A percentile compares a stretch with the other conserved stretches of the same genome.
Evolutionary conservation across 2,797 vertebrate genomes (phyloP).

Genomic region (Alca torda): DNA sequence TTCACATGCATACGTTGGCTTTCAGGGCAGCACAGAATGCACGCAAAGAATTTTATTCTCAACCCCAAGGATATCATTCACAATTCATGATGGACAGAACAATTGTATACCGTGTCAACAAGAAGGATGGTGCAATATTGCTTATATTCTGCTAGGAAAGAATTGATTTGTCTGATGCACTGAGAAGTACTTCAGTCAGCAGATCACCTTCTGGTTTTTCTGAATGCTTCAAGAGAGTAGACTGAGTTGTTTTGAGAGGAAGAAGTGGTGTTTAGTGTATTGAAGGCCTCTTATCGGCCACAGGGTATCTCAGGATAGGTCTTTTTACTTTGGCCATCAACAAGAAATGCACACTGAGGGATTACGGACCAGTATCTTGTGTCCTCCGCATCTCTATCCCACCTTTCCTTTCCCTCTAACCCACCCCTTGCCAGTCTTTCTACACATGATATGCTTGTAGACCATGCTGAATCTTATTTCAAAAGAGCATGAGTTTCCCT

Average conservation of each 20-base stretch:
- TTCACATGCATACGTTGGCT: background rate
- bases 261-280: background rate
- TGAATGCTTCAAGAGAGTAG: background rate
- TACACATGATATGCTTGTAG: background rate
- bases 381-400: background rate
- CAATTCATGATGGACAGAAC: background rate
- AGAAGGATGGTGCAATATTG: background rate
- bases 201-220: background rate
- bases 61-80: background rate
- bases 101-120: background rate
- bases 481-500: background rate
- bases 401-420: background rate
- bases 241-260: background rate
- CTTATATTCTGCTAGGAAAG: background rate
- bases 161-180: background rate
- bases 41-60: background rate
- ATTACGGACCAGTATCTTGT: background rate
- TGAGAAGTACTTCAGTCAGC: background rate
- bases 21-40: background rate
- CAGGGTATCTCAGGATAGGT: background rate
- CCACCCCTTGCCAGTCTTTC: background rate
- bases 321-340: background rate
- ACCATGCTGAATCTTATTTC: background rate
- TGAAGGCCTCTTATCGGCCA: background rate
- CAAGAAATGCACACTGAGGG: rapidly evolving